These are phyloP conservation scores for Plebejus melissa DNA, from an alignment of 2,888 invertebrate species.

Conservation along the genomic window DNA sequence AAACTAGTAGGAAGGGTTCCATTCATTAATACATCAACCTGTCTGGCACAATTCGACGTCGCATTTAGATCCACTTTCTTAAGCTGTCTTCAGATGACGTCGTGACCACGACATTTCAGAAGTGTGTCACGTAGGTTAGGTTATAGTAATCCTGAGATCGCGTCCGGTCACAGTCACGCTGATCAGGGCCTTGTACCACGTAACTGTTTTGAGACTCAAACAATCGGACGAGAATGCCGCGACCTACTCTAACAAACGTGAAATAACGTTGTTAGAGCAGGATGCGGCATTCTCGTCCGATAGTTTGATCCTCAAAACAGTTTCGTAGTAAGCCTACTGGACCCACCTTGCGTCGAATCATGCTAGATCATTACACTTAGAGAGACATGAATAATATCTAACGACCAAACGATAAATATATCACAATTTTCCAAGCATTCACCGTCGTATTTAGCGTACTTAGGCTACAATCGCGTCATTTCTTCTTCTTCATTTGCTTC, in stretches of 20 bases:
- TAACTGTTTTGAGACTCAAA: no score
- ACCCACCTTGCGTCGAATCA: not conserved
- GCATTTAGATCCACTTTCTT: not conserved
- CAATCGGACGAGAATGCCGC: no score
- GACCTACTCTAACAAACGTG: no score
- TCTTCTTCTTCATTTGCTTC: constrained; percentile 90
- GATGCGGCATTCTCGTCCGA: no score
- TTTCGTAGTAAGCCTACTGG: no score
- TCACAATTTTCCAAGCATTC: constrained; percentile 29
- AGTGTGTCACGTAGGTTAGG: not conserved
- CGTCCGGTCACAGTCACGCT: no score
- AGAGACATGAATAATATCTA: not conserved
- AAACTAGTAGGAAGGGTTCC: constrained; percentile 14
- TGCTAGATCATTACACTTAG: not conserved
- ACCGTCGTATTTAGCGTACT: constrained; percentile 9
- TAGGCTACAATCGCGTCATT: constrained; percentile 43
- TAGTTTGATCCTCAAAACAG: no score
- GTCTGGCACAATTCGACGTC: not conserved
- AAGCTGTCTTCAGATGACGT: no score
- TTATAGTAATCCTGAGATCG: no score
- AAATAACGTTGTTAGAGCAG: no score
- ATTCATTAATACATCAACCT: not conserved
- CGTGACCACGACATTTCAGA: not conserved
- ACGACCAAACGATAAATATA: constrained; percentile 15
- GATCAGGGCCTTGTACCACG: no score